Conservation (phyloP, 37 sponge, comb jelly and placozoan species). For the Crambe crambe region DNA sequence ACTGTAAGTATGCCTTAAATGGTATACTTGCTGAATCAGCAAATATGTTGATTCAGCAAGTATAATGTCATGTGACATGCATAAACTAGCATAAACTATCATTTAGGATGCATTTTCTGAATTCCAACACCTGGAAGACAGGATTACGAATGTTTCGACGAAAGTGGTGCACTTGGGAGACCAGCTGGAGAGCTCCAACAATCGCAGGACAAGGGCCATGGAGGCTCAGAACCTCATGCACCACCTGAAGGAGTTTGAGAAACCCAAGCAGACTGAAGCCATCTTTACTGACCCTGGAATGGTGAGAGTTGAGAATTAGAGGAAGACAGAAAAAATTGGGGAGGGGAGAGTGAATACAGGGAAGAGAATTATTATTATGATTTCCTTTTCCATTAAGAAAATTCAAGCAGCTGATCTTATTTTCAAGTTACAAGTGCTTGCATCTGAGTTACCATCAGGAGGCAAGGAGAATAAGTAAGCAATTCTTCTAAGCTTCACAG, state of each 20-base stretch:
- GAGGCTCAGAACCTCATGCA: constrained; percentile 77
- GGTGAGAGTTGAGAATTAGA: constrained; percentile 27
- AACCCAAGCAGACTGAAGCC: constrained; percentile 19
- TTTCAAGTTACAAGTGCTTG: constrained; percentile 65
- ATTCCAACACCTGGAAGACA: constrained; percentile 80
- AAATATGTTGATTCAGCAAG: background rate
- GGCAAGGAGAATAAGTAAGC: background rate
- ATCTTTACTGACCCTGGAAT: constrained; percentile 65
- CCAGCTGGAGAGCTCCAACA: constrained; percentile 91
- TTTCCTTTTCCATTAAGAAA: constrained; percentile 57
- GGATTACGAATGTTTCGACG: constrained; percentile 80
- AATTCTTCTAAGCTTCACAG: too few relatives aligned
- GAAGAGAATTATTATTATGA: background rate
- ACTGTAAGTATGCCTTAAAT: constrained; percentile 30
- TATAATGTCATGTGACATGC: background rate
- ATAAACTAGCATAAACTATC: background rate
- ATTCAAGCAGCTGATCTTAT: constrained; percentile 81
- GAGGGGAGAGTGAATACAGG: background rate
- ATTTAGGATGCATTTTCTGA: constrained; percentile 67
- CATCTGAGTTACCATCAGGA: constrained; percentile 55
- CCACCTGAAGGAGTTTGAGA: constrained; percentile 70
- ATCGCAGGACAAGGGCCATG: constrained; percentile 41
- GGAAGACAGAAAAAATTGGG: background rate
- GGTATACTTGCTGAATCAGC: background rate
- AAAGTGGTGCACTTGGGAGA: constrained; percentile 97